Conservation (phyloP, 1,140 invertebrate genomes). For the Diuraphis noxia region DNA sequence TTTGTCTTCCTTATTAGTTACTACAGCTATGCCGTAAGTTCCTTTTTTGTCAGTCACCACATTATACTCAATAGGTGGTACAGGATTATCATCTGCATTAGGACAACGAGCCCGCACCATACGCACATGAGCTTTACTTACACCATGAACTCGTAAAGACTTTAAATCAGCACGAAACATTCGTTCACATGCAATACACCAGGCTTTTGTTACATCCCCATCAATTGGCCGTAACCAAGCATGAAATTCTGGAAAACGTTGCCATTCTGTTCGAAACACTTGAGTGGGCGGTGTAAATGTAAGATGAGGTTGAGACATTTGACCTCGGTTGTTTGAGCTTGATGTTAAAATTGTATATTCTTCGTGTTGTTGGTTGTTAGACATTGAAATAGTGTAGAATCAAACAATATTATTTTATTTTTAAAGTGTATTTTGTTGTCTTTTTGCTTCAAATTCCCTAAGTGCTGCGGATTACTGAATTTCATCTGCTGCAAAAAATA, state of each 20-base stretch:
- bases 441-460: slow-evolving; percentile 36
- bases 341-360: slow-evolving; percentile 46
- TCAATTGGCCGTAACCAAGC: slow-evolving; percentile 55
- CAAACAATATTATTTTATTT: slow-evolving; percentile 37
- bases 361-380: slow-evolving; percentile 46
- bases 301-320: slow-evolving; percentile 45
- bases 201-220: slow-evolving; percentile 56
- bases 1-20: slow-evolving; percentile 53
- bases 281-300: slow-evolving; percentile 43
- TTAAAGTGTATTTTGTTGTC: slow-evolving; percentile 15
- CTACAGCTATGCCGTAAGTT: slow-evolving; percentile 53
- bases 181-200: slow-evolving; percentile 56
- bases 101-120: slow-evolving; percentile 51
- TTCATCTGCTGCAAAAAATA: slow-evolving; percentile 52
- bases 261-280: slow-evolving; percentile 55
- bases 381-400: slow-evolving; percentile 43
- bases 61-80: slow-evolving; percentile 51
- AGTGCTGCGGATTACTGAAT: slow-evolving; percentile 47
- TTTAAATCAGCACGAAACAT: slow-evolving; percentile 56
- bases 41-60: slow-evolving; percentile 54
- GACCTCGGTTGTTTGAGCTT: slow-evolving; percentile 35
- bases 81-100: slow-evolving; percentile 50
- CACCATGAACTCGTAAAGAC: slow-evolving; percentile 55
- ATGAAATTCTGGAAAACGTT: slow-evolving; percentile 56
- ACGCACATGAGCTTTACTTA: slow-evolving; percentile 55